Percentiles rank a stretch among this genome's conserved stretches.
These are phyloP conservation scores for Liposcelis brunnea DNA, from an alignment of 2,888 invertebrate species.

Conservation along the genomic window DNA sequence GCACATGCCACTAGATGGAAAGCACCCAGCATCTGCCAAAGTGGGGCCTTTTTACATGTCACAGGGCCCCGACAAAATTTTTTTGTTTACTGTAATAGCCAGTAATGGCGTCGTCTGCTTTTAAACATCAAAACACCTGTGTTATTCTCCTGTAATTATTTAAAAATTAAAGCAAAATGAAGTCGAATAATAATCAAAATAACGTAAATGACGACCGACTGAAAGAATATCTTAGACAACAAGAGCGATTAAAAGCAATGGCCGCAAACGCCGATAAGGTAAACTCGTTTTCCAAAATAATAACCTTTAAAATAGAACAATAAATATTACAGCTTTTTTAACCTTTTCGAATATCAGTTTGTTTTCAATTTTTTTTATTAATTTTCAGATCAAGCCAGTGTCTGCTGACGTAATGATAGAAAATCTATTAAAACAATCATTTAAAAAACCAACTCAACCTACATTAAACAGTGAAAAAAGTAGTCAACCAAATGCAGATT, in stretches of 20 bases:
- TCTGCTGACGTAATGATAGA: conserved; percentile 20
- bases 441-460: too few species aligned
- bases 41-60: too few species aligned
- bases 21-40: too few species aligned
- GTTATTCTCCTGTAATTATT: background rate
- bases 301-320: conserved; percentile 5
- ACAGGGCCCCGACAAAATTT: too few species aligned
- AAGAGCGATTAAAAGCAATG: conserved; percentile 16
- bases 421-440: conserved; percentile 17
- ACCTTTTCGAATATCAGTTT: background rate
- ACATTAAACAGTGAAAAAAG: conserved; percentile 15
- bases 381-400: conserved; percentile 15
- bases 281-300: background rate
- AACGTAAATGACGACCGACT: conserved; percentile 10
- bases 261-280: conserved; percentile 1
- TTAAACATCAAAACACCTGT: background rate
- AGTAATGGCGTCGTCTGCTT: conserved; percentile 6
- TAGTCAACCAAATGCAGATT: conserved; percentile 13
- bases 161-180: background rate
- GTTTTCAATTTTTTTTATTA: too few species aligned
- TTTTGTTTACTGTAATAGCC: too few species aligned
- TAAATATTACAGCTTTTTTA: background rate
- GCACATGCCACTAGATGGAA: too few species aligned
- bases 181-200: conserved; percentile 10
- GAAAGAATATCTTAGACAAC: conserved; percentile 16